These are phyloP conservation scores for Luehdorfia chinensis DNA, from an alignment of 1,140 invertebrate species.

Conservation along the genomic window DNA sequence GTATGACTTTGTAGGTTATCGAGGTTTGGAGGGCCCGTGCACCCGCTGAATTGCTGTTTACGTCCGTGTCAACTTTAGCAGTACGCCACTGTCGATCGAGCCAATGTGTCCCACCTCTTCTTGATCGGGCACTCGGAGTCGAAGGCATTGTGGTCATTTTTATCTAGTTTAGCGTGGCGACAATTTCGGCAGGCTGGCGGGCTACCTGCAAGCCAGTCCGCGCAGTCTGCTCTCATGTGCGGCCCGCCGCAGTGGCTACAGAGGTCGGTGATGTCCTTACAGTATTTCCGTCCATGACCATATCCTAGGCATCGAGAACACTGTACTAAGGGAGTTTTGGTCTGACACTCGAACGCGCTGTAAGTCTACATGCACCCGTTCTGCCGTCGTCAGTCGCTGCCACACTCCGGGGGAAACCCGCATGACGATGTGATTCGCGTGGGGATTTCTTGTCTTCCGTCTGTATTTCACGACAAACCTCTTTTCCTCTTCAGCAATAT, in stretches of 20 bases:
- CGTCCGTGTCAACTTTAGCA: too few relatives aligned
- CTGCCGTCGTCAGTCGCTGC: background rate
- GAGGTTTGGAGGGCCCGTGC: too few relatives aligned
- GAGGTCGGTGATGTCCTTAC: slow-evolving; percentile 12
- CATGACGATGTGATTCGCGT: slow-evolving; percentile 26
- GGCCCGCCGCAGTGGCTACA: background rate
- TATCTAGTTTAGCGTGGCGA: too few relatives aligned
- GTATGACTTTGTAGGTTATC: too few relatives aligned
- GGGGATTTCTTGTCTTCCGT: slow-evolving; percentile 26
- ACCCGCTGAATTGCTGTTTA: too few relatives aligned
- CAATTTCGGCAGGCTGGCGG: too few relatives aligned
- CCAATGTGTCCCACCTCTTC: background rate
- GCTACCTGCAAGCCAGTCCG: too few relatives aligned
- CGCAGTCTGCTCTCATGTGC: too few relatives aligned
- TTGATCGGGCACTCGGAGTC: too few relatives aligned
- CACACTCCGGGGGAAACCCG: slow-evolving; percentile 22
- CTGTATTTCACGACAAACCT: slow-evolving; percentile 23
- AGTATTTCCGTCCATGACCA: background rate
- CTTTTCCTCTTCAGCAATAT: slow-evolving; percentile 9
- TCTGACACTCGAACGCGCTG: background rate
- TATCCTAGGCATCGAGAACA: background rate
- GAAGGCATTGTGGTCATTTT: too few relatives aligned
- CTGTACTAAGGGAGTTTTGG: background rate
- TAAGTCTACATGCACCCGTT: background rate
- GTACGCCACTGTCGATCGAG: too few relatives aligned